Percentiles rank a stretch among this genome's conserved stretches.
Evolutionary conservation across 92 coral and sea anemone genomes (phyloP).

Genomic region (Diadumene lineata): DNA sequence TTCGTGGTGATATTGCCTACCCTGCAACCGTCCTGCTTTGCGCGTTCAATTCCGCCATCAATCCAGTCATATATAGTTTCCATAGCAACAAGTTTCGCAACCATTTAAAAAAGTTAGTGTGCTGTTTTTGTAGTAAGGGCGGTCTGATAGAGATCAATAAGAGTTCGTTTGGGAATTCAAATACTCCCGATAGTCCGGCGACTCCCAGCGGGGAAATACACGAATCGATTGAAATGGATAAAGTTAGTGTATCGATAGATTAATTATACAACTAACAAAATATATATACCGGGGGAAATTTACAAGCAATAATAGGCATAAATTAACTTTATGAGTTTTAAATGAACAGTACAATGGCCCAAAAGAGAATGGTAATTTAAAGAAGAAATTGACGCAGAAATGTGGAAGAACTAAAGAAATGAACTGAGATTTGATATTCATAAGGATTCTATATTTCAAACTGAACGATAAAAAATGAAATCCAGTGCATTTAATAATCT

Average conservation of each 20-base stretch:
- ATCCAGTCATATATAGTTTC: conserved; percentile 69
- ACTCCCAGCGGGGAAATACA: neutral
- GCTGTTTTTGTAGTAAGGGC: neutral
- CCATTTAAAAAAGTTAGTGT: conserved; percentile 22
- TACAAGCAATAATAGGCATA: too few relatives aligned
- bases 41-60: conserved; percentile 59
- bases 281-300: too few relatives aligned
- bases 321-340: too few relatives aligned
- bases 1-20: conserved; percentile 44
- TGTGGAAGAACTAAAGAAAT: too few relatives aligned
- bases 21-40: conserved; percentile 39
- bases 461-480: too few relatives aligned
- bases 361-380: too few relatives aligned
- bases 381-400: too few relatives aligned
- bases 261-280: neutral
- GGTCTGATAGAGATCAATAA: neutral
- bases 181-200: neutral
- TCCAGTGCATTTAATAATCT: too few relatives aligned
- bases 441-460: too few relatives aligned
- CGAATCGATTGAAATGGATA: neutral
- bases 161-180: neutral
- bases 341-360: too few relatives aligned
- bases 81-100: conserved; percentile 61
- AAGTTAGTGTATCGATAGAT: neutral
- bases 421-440: too few relatives aligned